phyloP scores from a whole-genome alignment of 2,888 invertebrate species.

The Thymelicus sylvestris region DNA sequence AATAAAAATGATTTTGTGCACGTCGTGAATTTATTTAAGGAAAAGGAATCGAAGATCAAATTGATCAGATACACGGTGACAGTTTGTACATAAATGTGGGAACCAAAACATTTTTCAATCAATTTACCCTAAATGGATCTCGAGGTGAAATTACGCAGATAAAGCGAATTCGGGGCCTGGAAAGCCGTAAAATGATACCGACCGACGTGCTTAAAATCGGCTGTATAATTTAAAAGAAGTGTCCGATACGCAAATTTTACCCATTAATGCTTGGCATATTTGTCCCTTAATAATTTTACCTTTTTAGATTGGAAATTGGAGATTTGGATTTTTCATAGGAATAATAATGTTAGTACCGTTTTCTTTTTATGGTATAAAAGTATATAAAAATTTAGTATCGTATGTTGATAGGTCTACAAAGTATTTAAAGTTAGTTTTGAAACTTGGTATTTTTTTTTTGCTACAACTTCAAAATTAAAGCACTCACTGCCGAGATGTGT shows the following conservation, averaged over 20 bases:
- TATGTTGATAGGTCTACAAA: too few relatives aligned
- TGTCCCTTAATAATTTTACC: slow-evolving; percentile 28
- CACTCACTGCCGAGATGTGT: too few relatives aligned
- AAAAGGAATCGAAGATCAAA: slow-evolving; percentile 25
- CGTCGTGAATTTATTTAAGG: not conserved
- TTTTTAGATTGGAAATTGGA: not conserved
- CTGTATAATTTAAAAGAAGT: slow-evolving; percentile 72
- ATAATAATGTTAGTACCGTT: too few relatives aligned
- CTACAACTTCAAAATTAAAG: too few relatives aligned
- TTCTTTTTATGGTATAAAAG: too few relatives aligned
- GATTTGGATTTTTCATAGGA: not conserved
- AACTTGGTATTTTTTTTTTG: too few relatives aligned
- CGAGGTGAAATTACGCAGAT: slow-evolving; percentile 63
- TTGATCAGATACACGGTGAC: slow-evolving; percentile 24
- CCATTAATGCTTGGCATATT: slow-evolving; percentile 41
- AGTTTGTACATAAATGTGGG: slow-evolving; percentile 48
- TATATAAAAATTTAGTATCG: too few relatives aligned
- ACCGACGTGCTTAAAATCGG: slow-evolving; percentile 68
- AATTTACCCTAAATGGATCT: slow-evolving; percentile 65
- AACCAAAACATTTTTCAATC: slow-evolving; percentile 68
- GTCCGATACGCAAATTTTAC: slow-evolving; percentile 50
- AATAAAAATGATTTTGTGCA: too few relatives aligned
- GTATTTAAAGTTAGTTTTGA: too few relatives aligned
- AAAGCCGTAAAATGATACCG: slow-evolving; percentile 51
- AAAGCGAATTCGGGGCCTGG: slow-evolving; percentile 56